These are phyloP conservation scores for Drosophila mauritiana DNA, from an alignment of 1,140 invertebrate species.

Conservation along the genomic window DNA sequence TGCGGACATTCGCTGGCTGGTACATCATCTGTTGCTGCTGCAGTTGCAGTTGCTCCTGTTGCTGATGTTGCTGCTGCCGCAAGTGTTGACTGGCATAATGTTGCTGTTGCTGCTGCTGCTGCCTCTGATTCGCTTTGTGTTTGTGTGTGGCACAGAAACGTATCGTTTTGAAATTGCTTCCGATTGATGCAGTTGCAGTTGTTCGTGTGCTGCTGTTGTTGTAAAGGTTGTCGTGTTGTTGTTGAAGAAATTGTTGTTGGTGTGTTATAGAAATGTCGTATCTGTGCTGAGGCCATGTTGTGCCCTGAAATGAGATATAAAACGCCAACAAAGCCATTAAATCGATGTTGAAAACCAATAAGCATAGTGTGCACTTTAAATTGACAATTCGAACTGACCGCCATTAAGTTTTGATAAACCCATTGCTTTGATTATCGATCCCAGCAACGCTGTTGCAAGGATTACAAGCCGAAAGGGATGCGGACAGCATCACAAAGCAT, in stretches of 20 bases:
- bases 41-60: conserved; percentile 33
- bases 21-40: conserved; percentile 64
- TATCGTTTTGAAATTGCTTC: conserved; percentile 70
- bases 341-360: conserved; percentile 49
- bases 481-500: conserved; percentile 28
- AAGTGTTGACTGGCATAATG: conserved; percentile 53
- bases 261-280: conserved; percentile 84
- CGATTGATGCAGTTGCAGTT: conserved; percentile 46
- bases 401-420: conserved; percentile 41
- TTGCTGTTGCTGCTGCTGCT: conserved; percentile 36
- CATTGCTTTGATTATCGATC: conserved; percentile 52
- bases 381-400: conserved; percentile 2
- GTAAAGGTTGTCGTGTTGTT: conserved; percentile 73
- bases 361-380: conserved; percentile 11
- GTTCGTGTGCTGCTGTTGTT: conserved; percentile 56
- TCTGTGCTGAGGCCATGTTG: conserved; percentile 85
- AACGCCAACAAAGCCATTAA: conserved; percentile 17
- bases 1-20: conserved; percentile 54
- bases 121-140: conserved; percentile 66
- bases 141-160: conserved; percentile 65
- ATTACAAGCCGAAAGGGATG: conserved; percentile 42
- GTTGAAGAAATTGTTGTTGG: conserved; percentile 76
- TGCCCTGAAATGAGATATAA: conserved; percentile 65
- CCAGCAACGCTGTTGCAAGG: conserved; percentile 8
- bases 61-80: conserved; percentile 33